phyloP scores from a whole-genome alignment of 2,113 vertebrate genomes.

The Austrofundulus limnaeus region DNA sequence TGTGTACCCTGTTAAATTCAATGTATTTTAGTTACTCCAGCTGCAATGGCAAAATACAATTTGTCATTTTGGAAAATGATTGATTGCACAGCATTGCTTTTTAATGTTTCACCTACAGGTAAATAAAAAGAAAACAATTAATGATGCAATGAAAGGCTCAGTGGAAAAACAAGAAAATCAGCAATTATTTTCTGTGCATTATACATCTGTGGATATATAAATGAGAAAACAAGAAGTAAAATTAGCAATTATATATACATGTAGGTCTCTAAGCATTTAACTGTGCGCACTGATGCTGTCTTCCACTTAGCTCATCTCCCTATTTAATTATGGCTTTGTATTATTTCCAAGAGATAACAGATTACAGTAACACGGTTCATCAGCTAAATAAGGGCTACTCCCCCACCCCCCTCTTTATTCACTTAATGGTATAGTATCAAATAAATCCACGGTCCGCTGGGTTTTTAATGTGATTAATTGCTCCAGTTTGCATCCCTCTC shows the following conservation, averaged over 20 bases:
- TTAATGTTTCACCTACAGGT: neutral
- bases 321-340: slow-evolving; percentile 27
- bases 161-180: neutral
- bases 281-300: neutral
- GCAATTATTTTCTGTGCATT: neutral
- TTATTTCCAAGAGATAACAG: slow-evolving; percentile 21
- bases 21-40: too few relatives aligned
- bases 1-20: too few relatives aligned
- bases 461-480: slow-evolving; percentile 51
- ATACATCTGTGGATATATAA: neutral
- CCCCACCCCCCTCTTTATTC: slow-evolving; percentile 26
- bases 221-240: too few relatives aligned
- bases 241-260: too few relatives aligned
- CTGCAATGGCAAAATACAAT: neutral
- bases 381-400: slow-evolving; percentile 24
- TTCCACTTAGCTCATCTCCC: slow-evolving; percentile 4
- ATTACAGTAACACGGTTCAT: slow-evolving; percentile 31
- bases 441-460: slow-evolving; percentile 9
- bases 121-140: neutral
- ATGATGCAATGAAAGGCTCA: neutral
- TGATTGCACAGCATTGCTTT: neutral
- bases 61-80: neutral
- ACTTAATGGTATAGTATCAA: slow-evolving; percentile 14
- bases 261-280: neutral
- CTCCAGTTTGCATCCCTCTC: slow-evolving; percentile 35